phyloP scores from a whole-genome alignment of 2,888 invertebrate genomes.

The Epinotia bilunana region DNA sequence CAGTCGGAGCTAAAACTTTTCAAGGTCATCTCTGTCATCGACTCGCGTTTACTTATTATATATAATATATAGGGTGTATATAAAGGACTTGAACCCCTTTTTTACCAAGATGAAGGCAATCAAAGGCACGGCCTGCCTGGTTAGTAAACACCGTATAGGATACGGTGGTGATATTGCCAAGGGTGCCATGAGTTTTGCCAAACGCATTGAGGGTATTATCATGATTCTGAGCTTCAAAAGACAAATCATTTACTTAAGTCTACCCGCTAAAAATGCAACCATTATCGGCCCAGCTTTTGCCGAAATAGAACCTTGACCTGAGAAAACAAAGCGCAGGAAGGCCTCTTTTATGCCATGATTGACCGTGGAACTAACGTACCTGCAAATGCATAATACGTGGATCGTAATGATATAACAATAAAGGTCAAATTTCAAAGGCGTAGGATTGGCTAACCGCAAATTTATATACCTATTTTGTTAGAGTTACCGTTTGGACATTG shows the following conservation, averaged over 20 bases:
- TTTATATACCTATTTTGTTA: neutral
- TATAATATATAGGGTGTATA: too few relatives aligned
- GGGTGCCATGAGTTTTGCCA: too few relatives aligned
- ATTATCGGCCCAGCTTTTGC: neutral
- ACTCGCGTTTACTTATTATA: too few relatives aligned
- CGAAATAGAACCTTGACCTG: slow-evolving; percentile 19
- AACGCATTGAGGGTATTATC: too few relatives aligned
- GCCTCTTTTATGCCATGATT: slow-evolving; percentile 44
- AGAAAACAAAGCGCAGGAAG: slow-evolving; percentile 47
- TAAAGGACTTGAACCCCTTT: too few relatives aligned
- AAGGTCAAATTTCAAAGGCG: neutral
- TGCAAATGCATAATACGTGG: neutral
- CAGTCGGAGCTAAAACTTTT: neutral
- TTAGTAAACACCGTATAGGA: too few relatives aligned
- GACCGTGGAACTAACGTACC: slow-evolving; percentile 40
- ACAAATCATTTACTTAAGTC: too few relatives aligned
- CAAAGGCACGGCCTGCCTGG: too few relatives aligned
- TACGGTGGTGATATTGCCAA: too few relatives aligned
- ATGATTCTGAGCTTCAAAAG: too few relatives aligned
- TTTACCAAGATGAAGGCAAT: too few relatives aligned
- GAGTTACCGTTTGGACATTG: slow-evolving; percentile 34
- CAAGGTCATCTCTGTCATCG: neutral
- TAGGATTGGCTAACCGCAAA: neutral
- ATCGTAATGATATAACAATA: neutral
- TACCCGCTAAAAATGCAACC: too few relatives aligned